A percentile compares a stretch with the other conserved stretches of the same genome.
Conservation (phyloP, 1,140 invertebrate species). For the Pinna nobilis region DNA sequence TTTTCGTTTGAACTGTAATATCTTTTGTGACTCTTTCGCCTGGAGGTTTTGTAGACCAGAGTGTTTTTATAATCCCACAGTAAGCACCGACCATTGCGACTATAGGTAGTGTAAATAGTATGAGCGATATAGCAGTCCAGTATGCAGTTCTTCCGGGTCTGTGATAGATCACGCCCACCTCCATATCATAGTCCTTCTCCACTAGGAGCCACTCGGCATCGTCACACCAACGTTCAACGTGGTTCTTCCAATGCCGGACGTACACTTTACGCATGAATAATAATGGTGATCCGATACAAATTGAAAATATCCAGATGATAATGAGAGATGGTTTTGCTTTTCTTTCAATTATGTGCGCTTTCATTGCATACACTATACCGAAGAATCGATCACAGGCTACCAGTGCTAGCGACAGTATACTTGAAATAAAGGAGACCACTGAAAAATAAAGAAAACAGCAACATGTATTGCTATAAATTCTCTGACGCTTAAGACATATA, state of each 20-base stretch:
- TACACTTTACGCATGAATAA: conserved; percentile 58
- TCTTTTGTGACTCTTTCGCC: conserved; percentile 59
- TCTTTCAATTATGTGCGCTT: conserved; percentile 69
- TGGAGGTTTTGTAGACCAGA: conserved; percentile 59
- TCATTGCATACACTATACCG: conserved; percentile 72
- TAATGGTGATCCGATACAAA: conserved; percentile 71
- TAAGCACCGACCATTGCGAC: conserved; percentile 76
- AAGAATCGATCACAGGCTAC: conserved; percentile 76
- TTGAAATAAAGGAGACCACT: conserved; percentile 75
- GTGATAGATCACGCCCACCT: conserved; percentile 23
- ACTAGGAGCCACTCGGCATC: conserved; percentile 58
- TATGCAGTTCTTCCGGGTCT: conserved; percentile 64
- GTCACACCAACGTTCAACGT: conserved; percentile 68
- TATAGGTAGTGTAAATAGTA: conserved; percentile 76
- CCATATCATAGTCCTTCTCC: conserved; percentile 18
- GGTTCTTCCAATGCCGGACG: conserved; percentile 63
- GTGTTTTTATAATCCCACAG: conserved; percentile 73
- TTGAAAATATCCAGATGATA: conserved; percentile 74
- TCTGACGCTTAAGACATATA: too few relatives aligned
- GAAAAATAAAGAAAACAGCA: conserved; percentile 35
- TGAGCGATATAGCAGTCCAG: conserved; percentile 74
- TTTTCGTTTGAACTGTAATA: conserved; percentile 57
- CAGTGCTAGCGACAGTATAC: conserved; percentile 76
- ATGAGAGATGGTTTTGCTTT: conserved; percentile 70
- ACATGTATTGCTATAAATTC: too few relatives aligned